A percentile compares a stretch with the other conserved stretches of the same genome.
Evolutionary conservation across 1,140 invertebrate genomes (phyloP).

Genomic region (Akabosia matsudoensis): DNA sequence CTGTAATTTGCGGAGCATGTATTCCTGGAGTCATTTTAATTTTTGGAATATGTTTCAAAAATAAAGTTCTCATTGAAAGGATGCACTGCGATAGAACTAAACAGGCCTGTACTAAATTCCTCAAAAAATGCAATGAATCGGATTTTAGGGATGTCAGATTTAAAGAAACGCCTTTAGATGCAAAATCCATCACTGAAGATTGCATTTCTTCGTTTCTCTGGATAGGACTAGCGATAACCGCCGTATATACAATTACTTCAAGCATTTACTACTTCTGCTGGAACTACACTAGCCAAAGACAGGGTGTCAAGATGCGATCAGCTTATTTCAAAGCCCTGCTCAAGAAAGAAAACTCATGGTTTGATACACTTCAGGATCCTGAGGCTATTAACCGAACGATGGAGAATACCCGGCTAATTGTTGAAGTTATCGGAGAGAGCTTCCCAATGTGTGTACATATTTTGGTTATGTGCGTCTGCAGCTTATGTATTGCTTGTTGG

Average conservation of each 20-base stretch:
- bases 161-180: no score
- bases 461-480: not conserved
- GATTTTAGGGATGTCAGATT: no score
- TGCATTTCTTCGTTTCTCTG: not conserved
- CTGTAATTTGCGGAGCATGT: no score
- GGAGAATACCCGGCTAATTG: not conserved
- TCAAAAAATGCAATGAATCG: no score
- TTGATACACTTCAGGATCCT: not conserved
- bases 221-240: not conserved
- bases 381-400: not conserved
- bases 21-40: no score
- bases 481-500: not conserved
- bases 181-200: not conserved
- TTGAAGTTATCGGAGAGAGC: not conserved
- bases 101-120: no score
- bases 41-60: no score
- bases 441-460: not conserved
- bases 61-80: no score
- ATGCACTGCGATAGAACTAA: no score
- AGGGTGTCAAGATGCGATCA: not conserved
- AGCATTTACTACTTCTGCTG: conserved; percentile 10
- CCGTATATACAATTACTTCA: not conserved
- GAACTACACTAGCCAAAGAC: not conserved
- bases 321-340: not conserved
- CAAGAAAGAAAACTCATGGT: not conserved